Evolutionary conservation across 2,888 invertebrate genomes (phyloP), one percentile per base, ranked within the genome.

Genomic region (Scelioninae gen. 2): DNA sequence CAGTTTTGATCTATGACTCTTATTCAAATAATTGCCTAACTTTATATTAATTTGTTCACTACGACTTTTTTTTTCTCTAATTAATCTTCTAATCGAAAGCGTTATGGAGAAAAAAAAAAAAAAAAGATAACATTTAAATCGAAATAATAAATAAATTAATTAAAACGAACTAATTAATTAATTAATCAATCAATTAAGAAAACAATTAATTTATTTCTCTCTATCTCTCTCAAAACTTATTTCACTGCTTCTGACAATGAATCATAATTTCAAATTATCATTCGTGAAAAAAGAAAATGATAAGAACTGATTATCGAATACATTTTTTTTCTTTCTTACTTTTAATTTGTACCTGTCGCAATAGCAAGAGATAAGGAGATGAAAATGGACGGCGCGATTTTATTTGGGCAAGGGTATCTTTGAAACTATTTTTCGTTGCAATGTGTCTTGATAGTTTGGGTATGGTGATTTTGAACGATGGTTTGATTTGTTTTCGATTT

Each of bases 1-100:
- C 84, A 84, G 82, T 84, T 60, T 79, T 79, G 81, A 82, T 82
- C 81, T 80, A 81, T 83, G 82, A 84, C 83, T 83, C 77, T 82
- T 80, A 79, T 83, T 81, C 80, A 77, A 78, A 79, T 79, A 79
- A 81, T 72, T 60, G 41, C 78, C 81, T 82, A 79, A 19, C 77
- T 80, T 77, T 75, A 78, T 74, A 74, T 41, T 63, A 77, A 76
- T 31, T 33, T 45, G 19, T 35, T 74, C 76, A 73, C 61, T 78
- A 77, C 77, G 73, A 73, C 55, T 73, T 73, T 77, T 75, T 74
- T 71, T 37, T 3, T 60, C 75, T 48, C 65, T 72, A 5, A 39
- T 41, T 37, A 48, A 48, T 31, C 18, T 19, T 45, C 35, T 50
- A 50, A 33, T 50, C 33, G 33, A 9, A 7, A 22, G 41, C 55